A percentile compares a stretch with the other conserved stretches of the same genome.
These are phyloP conservation scores for Sinelater perroti DNA, from an alignment of 2,888 invertebrate species.

Conservation along the genomic window DNA sequence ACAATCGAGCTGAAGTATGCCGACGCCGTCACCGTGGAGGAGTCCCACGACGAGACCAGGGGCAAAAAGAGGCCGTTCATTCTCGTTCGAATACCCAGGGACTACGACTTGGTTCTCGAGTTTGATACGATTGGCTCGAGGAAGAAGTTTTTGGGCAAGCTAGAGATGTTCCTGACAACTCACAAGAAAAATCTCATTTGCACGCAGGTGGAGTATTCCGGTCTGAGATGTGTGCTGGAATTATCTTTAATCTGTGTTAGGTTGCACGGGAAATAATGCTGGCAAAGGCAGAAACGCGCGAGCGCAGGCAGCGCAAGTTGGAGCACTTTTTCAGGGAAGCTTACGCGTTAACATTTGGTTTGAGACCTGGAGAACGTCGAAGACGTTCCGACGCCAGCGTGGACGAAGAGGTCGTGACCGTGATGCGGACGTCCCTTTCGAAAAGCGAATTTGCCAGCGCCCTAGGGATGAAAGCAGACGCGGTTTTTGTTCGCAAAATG, in stretches of 20 bases:
- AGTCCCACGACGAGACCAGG: constrained; percentile 80
- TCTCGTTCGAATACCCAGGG: constrained; percentile 81
- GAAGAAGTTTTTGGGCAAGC: constrained; percentile 85
- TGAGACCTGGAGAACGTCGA: constrained; percentile 85
- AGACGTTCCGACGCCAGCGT: constrained; percentile 75
- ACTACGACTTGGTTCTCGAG: constrained; percentile 93
- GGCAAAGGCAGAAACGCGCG: constrained; percentile 92
- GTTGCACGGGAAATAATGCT: constrained; percentile 86
- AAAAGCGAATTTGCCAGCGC: constrained; percentile 95
- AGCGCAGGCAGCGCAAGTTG: constrained; percentile 88
- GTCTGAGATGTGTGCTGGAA: no score
- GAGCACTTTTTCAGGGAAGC: constrained; percentile 97
- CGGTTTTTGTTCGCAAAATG: constrained; percentile 96
- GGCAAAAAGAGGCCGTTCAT: constrained; percentile 85
- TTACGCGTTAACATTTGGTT: constrained; percentile 90
- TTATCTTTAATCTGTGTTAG: no score
- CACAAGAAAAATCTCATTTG: constrained; percentile 84
- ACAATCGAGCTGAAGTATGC: constrained; percentile 80
- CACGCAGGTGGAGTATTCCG: constrained; percentile 66
- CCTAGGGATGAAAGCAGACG: constrained; percentile 93
- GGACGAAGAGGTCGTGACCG: constrained; percentile 87
- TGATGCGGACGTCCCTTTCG: constrained; percentile 91
- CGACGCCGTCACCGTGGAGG: constrained; percentile 84
- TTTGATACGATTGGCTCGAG: constrained; percentile 83
- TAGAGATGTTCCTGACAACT: constrained; percentile 83